Evolutionary conservation across 2,113 vertebrate species (phyloP).

Genomic region (Ammospiza caudacuta): DNA sequence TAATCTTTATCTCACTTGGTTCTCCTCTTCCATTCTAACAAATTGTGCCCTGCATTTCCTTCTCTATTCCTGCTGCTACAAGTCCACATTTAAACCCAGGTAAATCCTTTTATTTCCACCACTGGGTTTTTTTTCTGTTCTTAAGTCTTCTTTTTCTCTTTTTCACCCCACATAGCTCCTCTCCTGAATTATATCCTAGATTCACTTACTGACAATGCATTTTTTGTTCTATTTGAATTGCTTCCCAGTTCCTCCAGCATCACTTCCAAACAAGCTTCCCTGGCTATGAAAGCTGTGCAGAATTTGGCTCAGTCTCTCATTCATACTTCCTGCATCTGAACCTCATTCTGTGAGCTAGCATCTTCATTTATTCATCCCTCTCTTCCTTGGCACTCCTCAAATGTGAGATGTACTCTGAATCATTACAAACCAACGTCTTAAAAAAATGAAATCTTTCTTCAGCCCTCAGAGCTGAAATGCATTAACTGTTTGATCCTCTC

Average conservation of each 20-base stretch:
- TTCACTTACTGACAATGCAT: conserved; percentile 34
- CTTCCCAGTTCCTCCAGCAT: conserved; percentile 41
- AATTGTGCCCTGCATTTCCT: neutral
- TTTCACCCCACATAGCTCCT: neutral
- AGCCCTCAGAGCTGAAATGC: neutral
- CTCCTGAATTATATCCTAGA: neutral
- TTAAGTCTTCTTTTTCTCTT: neutral
- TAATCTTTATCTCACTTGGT: neutral
- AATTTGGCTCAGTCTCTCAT: conserved; percentile 39
- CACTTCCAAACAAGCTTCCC: conserved; percentile 28
- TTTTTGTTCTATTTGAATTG: conserved; percentile 43
- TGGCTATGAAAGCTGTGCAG: neutral
- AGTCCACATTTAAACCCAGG: neutral
- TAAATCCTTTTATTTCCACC: neutral
- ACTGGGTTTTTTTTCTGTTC: neutral
- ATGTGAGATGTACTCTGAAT: conserved; percentile 28
- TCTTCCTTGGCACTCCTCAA: conserved; percentile 12
- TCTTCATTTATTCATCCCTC: conserved; percentile 17
- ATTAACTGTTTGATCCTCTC: neutral
- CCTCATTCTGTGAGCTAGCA: conserved; percentile 41
- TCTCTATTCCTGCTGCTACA: neutral
- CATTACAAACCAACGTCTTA: neutral
- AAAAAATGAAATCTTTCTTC: neutral
- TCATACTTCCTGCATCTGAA: conserved; percentile 55
- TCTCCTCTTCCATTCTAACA: neutral